A percentile compares a stretch with the other conserved stretches of the same genome.
Conservation (phyloP, 2,113 vertebrate species). For the Polyodon spathula region DNA sequence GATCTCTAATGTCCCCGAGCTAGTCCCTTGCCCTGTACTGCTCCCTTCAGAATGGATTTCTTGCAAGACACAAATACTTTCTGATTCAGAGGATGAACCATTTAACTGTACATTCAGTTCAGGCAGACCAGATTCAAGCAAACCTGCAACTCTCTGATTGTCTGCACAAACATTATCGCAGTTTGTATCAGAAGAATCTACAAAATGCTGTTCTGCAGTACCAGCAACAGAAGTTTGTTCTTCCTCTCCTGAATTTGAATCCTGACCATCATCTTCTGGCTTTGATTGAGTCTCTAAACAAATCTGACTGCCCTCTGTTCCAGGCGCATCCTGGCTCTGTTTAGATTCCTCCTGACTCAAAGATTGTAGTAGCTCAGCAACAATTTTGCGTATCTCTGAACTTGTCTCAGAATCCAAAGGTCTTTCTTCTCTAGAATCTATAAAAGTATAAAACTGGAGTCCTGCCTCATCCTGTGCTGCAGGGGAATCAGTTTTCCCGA, state of each 20-base stretch:
- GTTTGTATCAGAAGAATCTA: constrained; percentile 1
- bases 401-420: constrained; percentile 7
- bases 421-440: not conserved
- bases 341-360: not conserved
- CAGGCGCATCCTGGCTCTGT: not conserved
- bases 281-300: constrained; percentile 6
- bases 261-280: not conserved
- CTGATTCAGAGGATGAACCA: constrained; percentile 2
- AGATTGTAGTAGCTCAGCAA: constrained; percentile 11
- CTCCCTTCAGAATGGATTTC: constrained; percentile 6
- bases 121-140: constrained; percentile 12
- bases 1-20: constrained; percentile 6
- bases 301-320: not conserved
- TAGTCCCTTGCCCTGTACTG: constrained; percentile 1
- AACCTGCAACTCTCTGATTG: constrained; percentile 9
- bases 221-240: not conserved
- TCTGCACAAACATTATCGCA: constrained; percentile 16
- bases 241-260: not conserved
- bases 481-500: not conserved
- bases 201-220: constrained; percentile 9
- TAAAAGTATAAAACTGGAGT: not conserved
- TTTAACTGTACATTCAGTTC: constrained; percentile 3
- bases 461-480: constrained; percentile 8
- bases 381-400: constrained; percentile 7
- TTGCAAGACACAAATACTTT: constrained; percentile 18